phyloP scores from a whole-genome alignment of 64 coral and sea anemone genomes.

The Trachythela sp. region DNA sequence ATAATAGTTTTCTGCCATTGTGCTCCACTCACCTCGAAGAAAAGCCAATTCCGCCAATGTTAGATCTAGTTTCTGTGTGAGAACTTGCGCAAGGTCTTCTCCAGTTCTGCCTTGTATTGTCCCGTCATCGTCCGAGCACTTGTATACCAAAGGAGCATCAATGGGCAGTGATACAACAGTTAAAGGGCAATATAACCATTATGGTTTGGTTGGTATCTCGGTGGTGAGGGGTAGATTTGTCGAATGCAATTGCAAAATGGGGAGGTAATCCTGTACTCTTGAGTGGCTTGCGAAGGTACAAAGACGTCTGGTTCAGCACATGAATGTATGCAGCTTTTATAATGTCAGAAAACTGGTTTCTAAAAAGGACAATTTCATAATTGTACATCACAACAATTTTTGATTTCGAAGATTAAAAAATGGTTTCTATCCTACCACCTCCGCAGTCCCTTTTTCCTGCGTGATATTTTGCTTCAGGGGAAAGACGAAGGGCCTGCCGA shows the following conservation, averaged over 20 bases:
- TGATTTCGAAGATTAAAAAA: background rate
- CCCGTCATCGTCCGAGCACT: background rate
- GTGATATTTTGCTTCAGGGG: no score
- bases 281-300: background rate
- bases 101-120: background rate
- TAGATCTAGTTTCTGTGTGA: background rate
- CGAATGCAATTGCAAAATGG: background rate
- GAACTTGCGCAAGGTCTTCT: background rate
- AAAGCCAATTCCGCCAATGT: background rate
- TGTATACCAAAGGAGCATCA: background rate
- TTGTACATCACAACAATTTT: background rate
- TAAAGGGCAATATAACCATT: background rate
- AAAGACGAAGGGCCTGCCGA: no score
- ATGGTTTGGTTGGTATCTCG: background rate
- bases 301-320: background rate
- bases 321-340: constrained; percentile 13
- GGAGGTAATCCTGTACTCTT: background rate
- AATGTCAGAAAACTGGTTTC: background rate
- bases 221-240: constrained; percentile 12
- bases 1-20: no score
- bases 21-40: background rate
- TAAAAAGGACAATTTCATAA: background rate
- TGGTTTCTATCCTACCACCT: background rate
- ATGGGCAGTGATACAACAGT: background rate
- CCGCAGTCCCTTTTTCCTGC: background rate